Evolutionary conservation across 2,113 vertebrate species (phyloP).

Genomic region (Hippocampus mohnikei): DNA sequence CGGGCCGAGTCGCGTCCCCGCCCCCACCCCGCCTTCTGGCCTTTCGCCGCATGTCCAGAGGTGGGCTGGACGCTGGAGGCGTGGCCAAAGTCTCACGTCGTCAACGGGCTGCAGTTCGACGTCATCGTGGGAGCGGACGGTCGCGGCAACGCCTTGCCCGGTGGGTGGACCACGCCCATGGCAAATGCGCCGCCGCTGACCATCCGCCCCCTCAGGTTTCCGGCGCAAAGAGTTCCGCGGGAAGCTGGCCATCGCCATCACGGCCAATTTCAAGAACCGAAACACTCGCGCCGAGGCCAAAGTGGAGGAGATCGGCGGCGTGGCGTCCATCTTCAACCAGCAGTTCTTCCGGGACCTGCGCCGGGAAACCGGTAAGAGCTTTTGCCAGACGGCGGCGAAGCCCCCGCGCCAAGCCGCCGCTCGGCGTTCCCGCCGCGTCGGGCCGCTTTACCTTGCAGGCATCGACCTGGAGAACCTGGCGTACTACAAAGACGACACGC

Average conservation of each 20-base stretch:
- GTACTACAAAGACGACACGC: slow-evolving; percentile 97
- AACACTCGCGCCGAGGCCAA: slow-evolving; percentile 93
- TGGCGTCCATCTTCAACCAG: slow-evolving; percentile 98
- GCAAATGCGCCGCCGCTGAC: no score
- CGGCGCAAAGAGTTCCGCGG: slow-evolving; percentile 91
- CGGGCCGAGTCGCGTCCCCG: background rate
- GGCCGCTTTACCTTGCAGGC: slow-evolving; percentile 61
- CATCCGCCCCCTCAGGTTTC: slow-evolving; percentile 73
- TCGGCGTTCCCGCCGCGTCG: background rate
- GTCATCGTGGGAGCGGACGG: slow-evolving; percentile 93
- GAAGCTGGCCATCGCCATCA: slow-evolving; percentile 94
- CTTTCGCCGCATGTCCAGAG: slow-evolving; percentile 60
- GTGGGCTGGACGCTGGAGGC: slow-evolving; percentile 89
- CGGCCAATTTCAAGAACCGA: slow-evolving; percentile 94
- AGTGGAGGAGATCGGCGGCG: slow-evolving; percentile 95
- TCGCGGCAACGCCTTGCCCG: slow-evolving; percentile 91
- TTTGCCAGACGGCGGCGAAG: background rate
- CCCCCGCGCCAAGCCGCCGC: no score
- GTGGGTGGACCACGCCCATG: slow-evolving; percentile 54
- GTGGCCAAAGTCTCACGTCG: slow-evolving; percentile 81
- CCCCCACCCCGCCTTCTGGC: background rate
- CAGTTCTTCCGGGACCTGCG: slow-evolving; percentile 93
- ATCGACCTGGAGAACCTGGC: slow-evolving; percentile 97
- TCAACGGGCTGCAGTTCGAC: slow-evolving; percentile 87
- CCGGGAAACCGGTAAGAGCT: slow-evolving; percentile 83